Base-by-base conservation (phyloP, 2,888 invertebrate species). In the Cataglyphis cursor region DNA sequence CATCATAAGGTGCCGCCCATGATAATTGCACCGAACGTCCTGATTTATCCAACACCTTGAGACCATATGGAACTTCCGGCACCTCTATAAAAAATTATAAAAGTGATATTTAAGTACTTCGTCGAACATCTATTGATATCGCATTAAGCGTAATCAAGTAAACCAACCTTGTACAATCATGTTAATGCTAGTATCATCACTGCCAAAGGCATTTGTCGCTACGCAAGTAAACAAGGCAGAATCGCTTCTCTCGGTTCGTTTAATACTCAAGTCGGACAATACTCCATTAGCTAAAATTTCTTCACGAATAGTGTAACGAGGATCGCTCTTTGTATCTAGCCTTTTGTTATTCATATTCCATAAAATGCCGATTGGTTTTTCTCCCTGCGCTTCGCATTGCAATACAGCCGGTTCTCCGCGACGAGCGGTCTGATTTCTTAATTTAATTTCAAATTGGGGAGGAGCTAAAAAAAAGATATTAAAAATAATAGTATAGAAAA, bases 291-390 rank as follows among this genome's bases (percentile, higher is more conserved):
- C 97, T 78, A 98, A 95, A 92, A 98, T 98, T 95, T 98, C 98
- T 95, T 98, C 98, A 83, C 98, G 96, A 88, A 98, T 97, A 12
- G 98, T 98, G 95, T 97, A 98, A 72, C 98, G 97, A 73, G 97
- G 97, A 94, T 98, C 98, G 85, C 97, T 97, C 95, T 98, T 98
- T 74, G 98, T 97, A 95, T 99, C 98, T 89, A 98, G 96, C 41
- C 98, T 97, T 95, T 98, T 98, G 95, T 98, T 98, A 95, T 98
- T 98, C 97, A 98, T 98, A 95, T 98, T 98, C 98, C 99, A 99
- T 87, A 98, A 96, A 88, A 99, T 98, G 90, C 98, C 98, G 94
- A 99, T 98, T 48, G 99, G 99, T 96, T 98, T 98, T 95, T 99
- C 99, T 89, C 99, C 98, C 95, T 98, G 98, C 48, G 98, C 98